A percentile compares a stretch with the other conserved stretches of the same genome.
phyloP scores from a whole-genome alignment of 2,888 invertebrate species.

The Stenotaenia linearis region DNA sequence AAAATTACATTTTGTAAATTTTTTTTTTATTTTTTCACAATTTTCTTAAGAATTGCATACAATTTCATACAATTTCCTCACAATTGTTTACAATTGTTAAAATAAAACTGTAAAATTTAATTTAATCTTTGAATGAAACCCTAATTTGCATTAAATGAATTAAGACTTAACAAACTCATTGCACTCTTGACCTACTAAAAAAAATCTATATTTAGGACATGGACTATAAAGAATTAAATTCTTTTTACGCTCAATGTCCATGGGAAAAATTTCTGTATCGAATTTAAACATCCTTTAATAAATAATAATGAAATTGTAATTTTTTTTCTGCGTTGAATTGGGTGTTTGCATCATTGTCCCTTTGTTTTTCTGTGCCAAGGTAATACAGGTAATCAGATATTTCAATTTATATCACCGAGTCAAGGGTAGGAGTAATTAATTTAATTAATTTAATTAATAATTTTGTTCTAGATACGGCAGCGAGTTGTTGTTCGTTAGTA shows the following conservation, averaged over 20 bases:
- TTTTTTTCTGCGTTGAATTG: neutral
- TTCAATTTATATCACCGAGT: neutral
- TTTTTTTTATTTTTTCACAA: neutral
- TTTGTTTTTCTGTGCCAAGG: constrained; percentile 20
- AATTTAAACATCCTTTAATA: neutral
- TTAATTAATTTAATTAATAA: constrained; percentile 33
- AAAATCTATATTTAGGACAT: neutral
- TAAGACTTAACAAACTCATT: neutral
- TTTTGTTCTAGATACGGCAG: constrained; percentile 76
- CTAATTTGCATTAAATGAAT: neutral
- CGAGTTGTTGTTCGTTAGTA: constrained; percentile 85
- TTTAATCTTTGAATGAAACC: no score
- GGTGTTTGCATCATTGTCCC: neutral
- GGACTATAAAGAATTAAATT: neutral
- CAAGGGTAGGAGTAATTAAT: constrained; percentile 17
- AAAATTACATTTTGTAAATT: neutral
- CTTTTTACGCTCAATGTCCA: neutral
- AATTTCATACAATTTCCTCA: no score
- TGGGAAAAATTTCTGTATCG: neutral
- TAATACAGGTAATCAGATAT: neutral
- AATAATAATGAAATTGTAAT: neutral
- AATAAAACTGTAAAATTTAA: no score
- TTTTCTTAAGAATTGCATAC: no score
- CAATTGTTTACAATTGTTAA: no score
- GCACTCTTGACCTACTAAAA: constrained; percentile 24